phyloP scores from a whole-genome alignment of 2,113 vertebrate species.

The Lepus europaeus region DNA sequence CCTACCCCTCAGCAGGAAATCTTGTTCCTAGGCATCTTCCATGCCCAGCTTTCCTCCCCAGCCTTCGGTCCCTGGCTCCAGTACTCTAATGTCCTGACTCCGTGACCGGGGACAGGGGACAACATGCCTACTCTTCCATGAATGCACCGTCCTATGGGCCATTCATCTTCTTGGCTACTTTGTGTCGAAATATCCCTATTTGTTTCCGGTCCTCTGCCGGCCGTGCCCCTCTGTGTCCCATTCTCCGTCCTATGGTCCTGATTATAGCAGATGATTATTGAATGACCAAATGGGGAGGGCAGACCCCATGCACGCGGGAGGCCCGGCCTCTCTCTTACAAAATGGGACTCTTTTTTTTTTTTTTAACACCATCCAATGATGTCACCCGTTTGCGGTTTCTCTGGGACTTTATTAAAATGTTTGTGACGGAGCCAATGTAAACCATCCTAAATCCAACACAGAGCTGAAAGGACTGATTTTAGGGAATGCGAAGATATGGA shows the following conservation, averaged over 20 bases:
- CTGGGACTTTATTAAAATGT: constrained; percentile 97
- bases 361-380: constrained; percentile 94
- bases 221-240: not conserved
- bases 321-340: constrained; percentile 87
- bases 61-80: not conserved
- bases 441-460: constrained; percentile 97
- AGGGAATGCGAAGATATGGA: constrained; percentile 98
- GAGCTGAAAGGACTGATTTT: constrained; percentile 95
- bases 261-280: constrained; percentile 84
- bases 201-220: constrained; percentile 79
- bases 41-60: not conserved
- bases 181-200: constrained; percentile 88
- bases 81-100: not conserved
- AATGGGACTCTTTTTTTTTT: constrained; percentile 89
- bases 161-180: constrained; percentile 85
- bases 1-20: constrained; percentile 37
- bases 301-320: constrained; percentile 85
- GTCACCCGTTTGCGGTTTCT: constrained; percentile 96
- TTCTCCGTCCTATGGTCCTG: constrained; percentile 82
- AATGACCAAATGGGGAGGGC: constrained; percentile 85
- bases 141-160: constrained; percentile 66
- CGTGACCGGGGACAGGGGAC: constrained; percentile 52
- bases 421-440: constrained; percentile 99
- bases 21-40: not conserved
- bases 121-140: constrained; percentile 64